Percentiles rank a stretch among this genome's conserved stretches.
These are phyloP conservation scores for Helicoverpa zea DNA, from an alignment of 1,140 invertebrate genomes.

Conservation along the genomic window DNA sequence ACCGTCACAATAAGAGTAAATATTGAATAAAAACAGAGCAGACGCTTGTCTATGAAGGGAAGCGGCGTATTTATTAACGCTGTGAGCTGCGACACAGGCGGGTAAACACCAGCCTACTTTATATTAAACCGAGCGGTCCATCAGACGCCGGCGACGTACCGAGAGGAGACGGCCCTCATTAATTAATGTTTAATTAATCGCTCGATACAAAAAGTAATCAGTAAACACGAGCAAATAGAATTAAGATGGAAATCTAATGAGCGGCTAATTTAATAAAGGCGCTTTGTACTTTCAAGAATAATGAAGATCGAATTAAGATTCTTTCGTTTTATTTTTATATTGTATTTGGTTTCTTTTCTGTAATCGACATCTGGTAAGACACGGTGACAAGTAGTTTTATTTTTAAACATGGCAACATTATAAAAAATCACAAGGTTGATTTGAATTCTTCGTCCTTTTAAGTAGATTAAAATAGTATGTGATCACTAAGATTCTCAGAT, in stretches of 20 bases:
- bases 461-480: no score
- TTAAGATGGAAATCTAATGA: conserved; percentile 31
- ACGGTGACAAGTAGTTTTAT: no score
- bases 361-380: background rate
- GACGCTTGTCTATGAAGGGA: conserved; percentile 62
- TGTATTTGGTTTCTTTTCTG: background rate
- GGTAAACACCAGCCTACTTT: conserved; percentile 76
- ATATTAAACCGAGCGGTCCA: conserved; percentile 78
- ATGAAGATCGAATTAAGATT: conserved; percentile 7
- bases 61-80: conserved; percentile 76
- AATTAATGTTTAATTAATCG: conserved; percentile 36
- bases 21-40: conserved; percentile 71
- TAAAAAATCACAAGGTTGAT: no score
- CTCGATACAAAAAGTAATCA: conserved; percentile 41
- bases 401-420: no score
- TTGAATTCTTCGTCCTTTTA: no score
- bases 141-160: conserved; percentile 56
- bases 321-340: background rate
- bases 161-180: conserved; percentile 50
- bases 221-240: conserved; percentile 31
- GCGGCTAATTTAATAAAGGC: conserved; percentile 13
- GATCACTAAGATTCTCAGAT: no score
- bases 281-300: conserved; percentile 6
- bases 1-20: conserved; percentile 69
- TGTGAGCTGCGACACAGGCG: conserved; percentile 73